Base-by-base conservation (phyloP, 2,113 vertebrate species). In the Formicarius rufipectus region DNA sequence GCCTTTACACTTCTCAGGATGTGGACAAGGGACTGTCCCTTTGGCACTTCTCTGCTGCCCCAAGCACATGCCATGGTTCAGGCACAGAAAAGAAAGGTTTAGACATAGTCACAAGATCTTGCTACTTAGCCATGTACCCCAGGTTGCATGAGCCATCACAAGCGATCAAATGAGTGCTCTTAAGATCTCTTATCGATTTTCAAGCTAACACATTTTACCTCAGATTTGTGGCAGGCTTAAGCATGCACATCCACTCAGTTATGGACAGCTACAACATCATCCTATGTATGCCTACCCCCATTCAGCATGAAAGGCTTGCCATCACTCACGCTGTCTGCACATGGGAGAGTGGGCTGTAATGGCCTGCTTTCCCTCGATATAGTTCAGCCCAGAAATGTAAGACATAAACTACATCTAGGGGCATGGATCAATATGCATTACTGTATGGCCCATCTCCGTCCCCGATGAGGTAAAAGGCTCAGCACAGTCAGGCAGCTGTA, bases 351-450 rank as follows among this genome's bases (percentile, higher is more conserved):
- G 75, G 71, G 24, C 35, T 59, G 45, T 77, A 87, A 77, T 76
- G 68, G 53, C 50, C 45, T 89, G 49, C 58, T 71, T 73, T 96
- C 63, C 67, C 55, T 59, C 69, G 84, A 64, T 90, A 33, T 67
- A 78, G 76, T n/a, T 95, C 83, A 93, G 72, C 76, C 84, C 24
- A 87, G 76, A 87, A 89, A 89, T 47, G 13, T 56, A 72, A 93
- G 91, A 56, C 68, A 91, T 95, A 96, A 97, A 96, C 42, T 58
- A 89, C 69, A 12, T 56, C 93, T 90, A 93, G 86, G n/a, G 86
- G 35, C 60, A 31, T 9, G 84, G 94, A 96, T 97, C 95, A 88
- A 97, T 97, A 95, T 60, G 1, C 95, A 93, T 97, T 96, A 95
- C 89, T 82, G 73, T 59, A 75, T 52, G 73, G 80, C 69, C 76